These are phyloP conservation scores for Nerophis lumbriciformis DNA, from an alignment of 2,113 vertebrate genomes.

Conservation along the genomic window DNA sequence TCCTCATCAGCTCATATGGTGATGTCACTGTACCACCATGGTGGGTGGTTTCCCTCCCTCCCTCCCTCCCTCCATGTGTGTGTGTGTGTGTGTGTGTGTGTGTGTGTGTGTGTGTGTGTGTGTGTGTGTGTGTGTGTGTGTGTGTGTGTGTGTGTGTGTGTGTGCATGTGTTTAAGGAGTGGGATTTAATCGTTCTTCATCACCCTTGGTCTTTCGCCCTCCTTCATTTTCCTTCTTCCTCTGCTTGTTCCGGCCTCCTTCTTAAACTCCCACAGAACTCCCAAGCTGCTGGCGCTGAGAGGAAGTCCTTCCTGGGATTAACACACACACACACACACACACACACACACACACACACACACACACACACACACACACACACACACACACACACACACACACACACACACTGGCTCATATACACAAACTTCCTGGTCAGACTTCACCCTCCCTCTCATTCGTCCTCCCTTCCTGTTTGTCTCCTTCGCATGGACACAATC, in stretches of 20 bases:
- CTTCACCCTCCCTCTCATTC: constrained; percentile 46
- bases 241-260: constrained; percentile 47
- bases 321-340: constrained; percentile 30
- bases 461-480: constrained; percentile 69
- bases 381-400: constrained; percentile 48
- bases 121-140: no score
- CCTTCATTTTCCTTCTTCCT: constrained; percentile 26
- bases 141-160: background rate
- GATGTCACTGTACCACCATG: constrained; percentile 29
- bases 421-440: constrained; percentile 57
- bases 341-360: constrained; percentile 30
- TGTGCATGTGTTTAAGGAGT: constrained; percentile 23
- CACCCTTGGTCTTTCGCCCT: constrained; percentile 33
- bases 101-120: constrained; percentile 2
- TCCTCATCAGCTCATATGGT: constrained; percentile 40
- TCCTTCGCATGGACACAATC: constrained; percentile 52
- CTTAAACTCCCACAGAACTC: constrained; percentile 67
- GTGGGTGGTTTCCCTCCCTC: constrained; percentile 53
- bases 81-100: background rate
- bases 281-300: constrained; percentile 57
- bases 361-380: constrained; percentile 14
- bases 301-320: constrained; percentile 72
- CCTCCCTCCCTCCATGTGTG: constrained; percentile 15
- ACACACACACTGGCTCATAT: constrained; percentile 9
- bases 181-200: constrained; percentile 33